Base-by-base conservation (phyloP, 2,888 invertebrate species). In the Macrophya annulata region DNA sequence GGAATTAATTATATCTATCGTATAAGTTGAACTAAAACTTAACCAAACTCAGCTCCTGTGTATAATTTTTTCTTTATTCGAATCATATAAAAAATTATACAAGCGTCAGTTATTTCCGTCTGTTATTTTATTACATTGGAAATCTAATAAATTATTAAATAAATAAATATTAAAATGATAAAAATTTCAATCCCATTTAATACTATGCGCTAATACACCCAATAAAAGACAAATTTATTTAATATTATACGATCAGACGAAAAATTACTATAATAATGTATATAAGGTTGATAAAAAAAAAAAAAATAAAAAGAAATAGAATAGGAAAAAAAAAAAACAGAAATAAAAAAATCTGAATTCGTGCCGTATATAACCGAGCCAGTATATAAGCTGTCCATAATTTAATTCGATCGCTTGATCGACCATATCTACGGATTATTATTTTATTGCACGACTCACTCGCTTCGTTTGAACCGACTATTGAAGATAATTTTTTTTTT, bases 1-100 rank as follows among this genome's bases (percentile, higher is more conserved):
- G 89, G 90, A 92, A 92, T 93, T 93, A 92, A 93, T 91, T 92
- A 93, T 92, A 91, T 91, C 91, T n/a, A 81, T 89, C 90, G 90
- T 93, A 93, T 2, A 71, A 12, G 4, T 4, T 15, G 4, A 51
- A 17, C 4, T n/a, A 17, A 0, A 74, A 43, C 76, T 21, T 9
- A 1, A 45, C 76, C 25, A 25, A 25, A 25, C 62, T 62, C 1
- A 15, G 21, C 25, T 21, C 21, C 31, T 31, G 31, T 68, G 31
- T n/a, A n/a, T n/a, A n/a, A n/a, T n/a, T 17, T 37, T 68, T 37
- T 25, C 68, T 68, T 55, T 55, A 55, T 55, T 55, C 55, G 0
- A n/a, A n/a, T n/a, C n/a, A n/a, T 55, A 1, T 8, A 68, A n/a
- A 31, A 31, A 68, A 68, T 15, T n/a, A n/a, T 4, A 55, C 8